These are phyloP conservation scores for Drosophila emarginata DNA, from an alignment of 2,888 invertebrate species.

Conservation along the genomic window DNA sequence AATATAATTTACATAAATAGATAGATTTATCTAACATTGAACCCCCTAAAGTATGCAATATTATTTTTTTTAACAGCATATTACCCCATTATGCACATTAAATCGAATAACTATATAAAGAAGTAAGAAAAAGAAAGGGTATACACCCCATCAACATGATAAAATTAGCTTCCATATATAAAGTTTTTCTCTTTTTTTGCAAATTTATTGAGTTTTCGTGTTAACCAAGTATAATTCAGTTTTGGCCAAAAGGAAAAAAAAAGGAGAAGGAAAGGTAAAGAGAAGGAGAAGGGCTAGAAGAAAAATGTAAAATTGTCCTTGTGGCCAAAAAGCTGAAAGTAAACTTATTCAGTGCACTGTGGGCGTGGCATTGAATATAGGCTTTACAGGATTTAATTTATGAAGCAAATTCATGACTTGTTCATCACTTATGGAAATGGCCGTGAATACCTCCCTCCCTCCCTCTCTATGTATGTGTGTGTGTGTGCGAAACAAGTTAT, in stretches of 20 bases:
- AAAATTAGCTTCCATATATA: not conserved
- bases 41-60: too few species aligned
- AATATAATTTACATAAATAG: not conserved
- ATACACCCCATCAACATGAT: not conserved
- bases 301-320: slow-evolving; percentile 4
- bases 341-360: slow-evolving; percentile 18
- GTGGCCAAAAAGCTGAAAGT: slow-evolving; percentile 10
- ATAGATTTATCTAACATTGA: too few species aligned
- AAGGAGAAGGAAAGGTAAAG: not conserved
- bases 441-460: slow-evolving; percentile 48
- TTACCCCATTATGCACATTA: too few species aligned
- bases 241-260: slow-evolving; percentile 49
- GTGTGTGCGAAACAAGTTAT: not conserved
- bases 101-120: too few species aligned
- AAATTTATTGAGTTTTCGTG: slow-evolving; percentile 81
- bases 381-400: slow-evolving; percentile 58
- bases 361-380: slow-evolving; percentile 50
- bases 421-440: slow-evolving; percentile 39
- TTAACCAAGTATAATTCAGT: slow-evolving; percentile 81
- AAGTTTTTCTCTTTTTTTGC: slow-evolving; percentile 54
- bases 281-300: not conserved
- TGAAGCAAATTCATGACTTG: slow-evolving; percentile 50
- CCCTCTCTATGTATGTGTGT: slow-evolving; percentile 16
- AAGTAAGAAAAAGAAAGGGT: not conserved
- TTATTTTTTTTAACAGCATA: too few species aligned